Evolutionary conservation across 1,140 invertebrate genomes (phyloP).

Genomic region (Trachymyrmex septentrionalis): DNA sequence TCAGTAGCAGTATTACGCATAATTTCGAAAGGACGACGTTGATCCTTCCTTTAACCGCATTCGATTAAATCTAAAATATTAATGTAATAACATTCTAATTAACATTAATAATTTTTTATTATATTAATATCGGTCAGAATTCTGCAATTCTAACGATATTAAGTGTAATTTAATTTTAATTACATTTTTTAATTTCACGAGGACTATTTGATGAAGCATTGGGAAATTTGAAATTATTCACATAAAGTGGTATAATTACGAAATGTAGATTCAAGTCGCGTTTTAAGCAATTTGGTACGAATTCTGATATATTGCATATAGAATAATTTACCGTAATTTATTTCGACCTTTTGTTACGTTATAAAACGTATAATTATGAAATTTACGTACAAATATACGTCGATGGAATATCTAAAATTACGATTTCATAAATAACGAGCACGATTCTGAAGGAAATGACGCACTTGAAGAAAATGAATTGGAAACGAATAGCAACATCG

Average conservation of each 20-base stretch:
- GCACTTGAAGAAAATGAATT: constrained; percentile 58
- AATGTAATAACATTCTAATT: background rate
- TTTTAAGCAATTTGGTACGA: constrained; percentile 10
- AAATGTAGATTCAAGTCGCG: background rate
- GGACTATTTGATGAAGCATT: background rate
- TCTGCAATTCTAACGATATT: background rate
- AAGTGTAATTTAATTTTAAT: background rate
- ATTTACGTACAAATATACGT: background rate
- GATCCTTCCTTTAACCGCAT: background rate
- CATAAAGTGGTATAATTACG: background rate
- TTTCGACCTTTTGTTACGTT: background rate
- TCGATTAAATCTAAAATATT: constrained; percentile 14
- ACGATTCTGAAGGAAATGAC: constrained; percentile 27
- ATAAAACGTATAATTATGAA: constrained; percentile 16
- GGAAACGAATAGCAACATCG: constrained; percentile 60
- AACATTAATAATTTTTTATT: background rate
- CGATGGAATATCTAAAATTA: constrained; percentile 14
- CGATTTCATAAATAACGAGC: constrained; percentile 47
- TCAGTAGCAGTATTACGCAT: constrained; percentile 3
- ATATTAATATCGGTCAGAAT: background rate
- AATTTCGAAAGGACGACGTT: constrained; percentile 12
- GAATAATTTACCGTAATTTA: constrained; percentile 9
- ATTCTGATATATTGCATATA: constrained; percentile 1
- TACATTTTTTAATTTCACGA: background rate
- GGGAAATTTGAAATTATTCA: constrained; percentile 14